Percentiles rank a stretch among this genome's conserved stretches.
Conservation (phyloP, 2,113 vertebrate genomes). For the Tinamus guttatus region DNA sequence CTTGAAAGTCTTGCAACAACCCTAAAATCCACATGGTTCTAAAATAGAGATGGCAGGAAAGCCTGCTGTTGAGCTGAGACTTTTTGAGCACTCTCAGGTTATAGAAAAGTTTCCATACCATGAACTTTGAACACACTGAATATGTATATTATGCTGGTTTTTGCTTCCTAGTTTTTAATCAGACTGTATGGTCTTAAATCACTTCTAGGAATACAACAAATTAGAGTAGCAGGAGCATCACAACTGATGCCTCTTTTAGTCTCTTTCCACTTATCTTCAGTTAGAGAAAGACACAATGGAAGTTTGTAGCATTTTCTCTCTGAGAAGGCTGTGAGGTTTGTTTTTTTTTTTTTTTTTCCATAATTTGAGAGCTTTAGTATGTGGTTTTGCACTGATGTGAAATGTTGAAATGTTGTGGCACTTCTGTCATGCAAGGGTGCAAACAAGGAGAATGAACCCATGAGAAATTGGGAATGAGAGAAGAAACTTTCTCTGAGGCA, state of each 20-base stretch:
- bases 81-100: neutral
- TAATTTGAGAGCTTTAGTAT: neutral
- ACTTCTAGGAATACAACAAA: neutral
- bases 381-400: neutral
- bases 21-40: neutral
- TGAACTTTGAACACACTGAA: neutral
- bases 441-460: neutral
- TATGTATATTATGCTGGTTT: accelerated
- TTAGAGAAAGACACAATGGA: neutral
- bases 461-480: neutral
- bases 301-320: neutral
- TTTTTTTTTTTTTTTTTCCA: neutral
- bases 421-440: neutral
- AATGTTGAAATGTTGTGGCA: neutral
- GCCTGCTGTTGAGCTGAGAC: neutral
- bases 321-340: neutral
- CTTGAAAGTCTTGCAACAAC: neutral
- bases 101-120: neutral
- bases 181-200: neutral
- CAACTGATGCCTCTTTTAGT: neutral
- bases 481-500: neutral
- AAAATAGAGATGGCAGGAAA: neutral
- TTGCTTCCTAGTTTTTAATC: neutral
- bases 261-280: neutral
- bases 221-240: neutral